Conservation (phyloP, 2,888 invertebrate genomes). For the Tortrix viridana region DNA sequence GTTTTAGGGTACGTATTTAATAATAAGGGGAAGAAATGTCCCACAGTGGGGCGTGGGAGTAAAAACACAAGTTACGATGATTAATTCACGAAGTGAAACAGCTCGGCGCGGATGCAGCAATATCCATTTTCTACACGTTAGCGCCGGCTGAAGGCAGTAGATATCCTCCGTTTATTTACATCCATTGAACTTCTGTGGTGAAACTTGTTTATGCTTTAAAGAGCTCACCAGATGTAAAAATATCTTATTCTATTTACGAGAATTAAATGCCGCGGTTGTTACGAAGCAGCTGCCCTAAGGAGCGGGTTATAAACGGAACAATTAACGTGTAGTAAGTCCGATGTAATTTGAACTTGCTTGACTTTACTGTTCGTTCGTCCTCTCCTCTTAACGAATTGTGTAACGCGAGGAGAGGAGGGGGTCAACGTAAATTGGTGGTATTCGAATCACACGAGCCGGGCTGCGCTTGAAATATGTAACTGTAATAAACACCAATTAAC, state of each 20-base stretch:
- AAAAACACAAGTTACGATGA: conserved; percentile 28
- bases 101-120: conserved; percentile 24
- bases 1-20: too few relatives aligned
- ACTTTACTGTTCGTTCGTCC: conserved; percentile 48
- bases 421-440: conserved; percentile 56
- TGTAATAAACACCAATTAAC: conserved; percentile 80
- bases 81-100: conserved; percentile 29
- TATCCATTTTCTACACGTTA: conserved; percentile 29
- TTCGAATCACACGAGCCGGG: conserved; percentile 63
- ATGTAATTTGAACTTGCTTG: conserved; percentile 57
- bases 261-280: conserved; percentile 79
- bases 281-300: conserved; percentile 79
- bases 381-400: conserved; percentile 42
- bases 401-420: conserved; percentile 45
- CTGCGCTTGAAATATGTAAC: conserved; percentile 74
- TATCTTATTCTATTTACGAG: conserved; percentile 82
- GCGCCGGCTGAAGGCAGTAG: conserved; percentile 47
- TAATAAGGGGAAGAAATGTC: too few relatives aligned
- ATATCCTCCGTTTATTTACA: conserved; percentile 72
- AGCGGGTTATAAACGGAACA: conserved; percentile 80
- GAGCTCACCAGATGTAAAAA: conserved; percentile 79
- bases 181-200: conserved; percentile 67
- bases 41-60: conserved; percentile 3
- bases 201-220: conserved; percentile 71
- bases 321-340: conserved; percentile 69